These are phyloP conservation scores for Leucopsar rothschildi DNA, from an alignment of 2,113 vertebrate genomes.

Conservation along the genomic window DNA sequence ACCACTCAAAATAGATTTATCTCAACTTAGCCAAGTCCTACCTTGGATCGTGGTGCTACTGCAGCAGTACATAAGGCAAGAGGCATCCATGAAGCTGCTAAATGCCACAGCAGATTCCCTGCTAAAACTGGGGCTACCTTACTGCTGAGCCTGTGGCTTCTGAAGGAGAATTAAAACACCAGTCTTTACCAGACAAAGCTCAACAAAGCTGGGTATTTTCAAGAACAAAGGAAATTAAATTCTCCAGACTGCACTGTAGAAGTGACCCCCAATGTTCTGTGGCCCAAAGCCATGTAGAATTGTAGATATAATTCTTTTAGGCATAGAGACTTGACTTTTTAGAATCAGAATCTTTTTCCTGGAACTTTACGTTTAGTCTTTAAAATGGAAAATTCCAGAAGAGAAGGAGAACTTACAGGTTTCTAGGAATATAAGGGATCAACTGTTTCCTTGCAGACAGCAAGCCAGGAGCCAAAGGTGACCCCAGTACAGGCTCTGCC, in stretches of 20 bases:
- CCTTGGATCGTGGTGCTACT: not conserved
- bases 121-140: not conserved
- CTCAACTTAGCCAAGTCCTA: not conserved
- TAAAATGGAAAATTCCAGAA: not conserved
- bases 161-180: not conserved
- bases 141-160: not conserved
- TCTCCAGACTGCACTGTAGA: not conserved
- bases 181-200: not conserved
- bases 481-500: not conserved
- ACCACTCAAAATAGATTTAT: not conserved
- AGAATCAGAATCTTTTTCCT: not conserved
- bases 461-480: not conserved
- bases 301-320: not conserved
- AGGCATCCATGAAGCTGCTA: not conserved
- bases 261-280: not conserved
- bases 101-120: not conserved
- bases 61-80: not conserved
- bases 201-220: not conserved
- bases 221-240: not conserved
- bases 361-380: not conserved
- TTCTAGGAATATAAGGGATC: not conserved
- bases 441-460: not conserved
- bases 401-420: not conserved
- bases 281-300: rapidly evolving
- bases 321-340: not conserved